Evolutionary conservation across 92 coral and sea anemone species (phyloP).

Genomic region (Montipora capitata): DNA sequence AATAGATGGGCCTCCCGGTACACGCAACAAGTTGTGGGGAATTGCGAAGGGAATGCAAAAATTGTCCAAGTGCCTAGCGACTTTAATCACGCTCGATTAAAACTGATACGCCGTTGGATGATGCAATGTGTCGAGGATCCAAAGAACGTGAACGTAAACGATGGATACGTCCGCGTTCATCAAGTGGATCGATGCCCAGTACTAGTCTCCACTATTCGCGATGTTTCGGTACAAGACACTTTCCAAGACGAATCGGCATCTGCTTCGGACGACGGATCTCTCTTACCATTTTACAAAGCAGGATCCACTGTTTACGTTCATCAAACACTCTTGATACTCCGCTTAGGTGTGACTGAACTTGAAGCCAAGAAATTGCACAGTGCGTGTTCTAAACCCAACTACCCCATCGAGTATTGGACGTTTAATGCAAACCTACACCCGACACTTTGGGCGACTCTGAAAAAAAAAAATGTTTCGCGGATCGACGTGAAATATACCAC

Average conservation of each 20-base stretch:
- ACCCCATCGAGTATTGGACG: constrained; percentile 20
- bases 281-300: constrained; percentile 5
- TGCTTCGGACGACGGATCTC: not conserved
- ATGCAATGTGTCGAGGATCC: not conserved
- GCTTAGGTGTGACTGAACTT: not conserved
- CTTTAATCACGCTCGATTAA: constrained; percentile 8
- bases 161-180: not conserved
- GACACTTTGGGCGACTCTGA: not conserved
- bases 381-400: not conserved
- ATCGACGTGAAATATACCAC: constrained; percentile 11
- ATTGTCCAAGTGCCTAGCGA: not conserved
- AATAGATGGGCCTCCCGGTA: constrained; percentile 9
- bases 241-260: not conserved
- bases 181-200: constrained; percentile 10
- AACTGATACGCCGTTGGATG: constrained; percentile 3
- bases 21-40: not conserved
- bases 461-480: not conserved
- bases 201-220: not conserved
- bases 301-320: constrained; percentile 7
- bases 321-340: constrained; percentile 1
- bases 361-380: not conserved
- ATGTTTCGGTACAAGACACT: not conserved
- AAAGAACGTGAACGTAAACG: not conserved
- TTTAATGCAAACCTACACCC: not conserved
- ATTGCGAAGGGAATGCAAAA: not conserved